These are phyloP conservation scores for Apamea epomidion DNA, from an alignment of 2,888 invertebrate species.

Conservation along the genomic window DNA sequence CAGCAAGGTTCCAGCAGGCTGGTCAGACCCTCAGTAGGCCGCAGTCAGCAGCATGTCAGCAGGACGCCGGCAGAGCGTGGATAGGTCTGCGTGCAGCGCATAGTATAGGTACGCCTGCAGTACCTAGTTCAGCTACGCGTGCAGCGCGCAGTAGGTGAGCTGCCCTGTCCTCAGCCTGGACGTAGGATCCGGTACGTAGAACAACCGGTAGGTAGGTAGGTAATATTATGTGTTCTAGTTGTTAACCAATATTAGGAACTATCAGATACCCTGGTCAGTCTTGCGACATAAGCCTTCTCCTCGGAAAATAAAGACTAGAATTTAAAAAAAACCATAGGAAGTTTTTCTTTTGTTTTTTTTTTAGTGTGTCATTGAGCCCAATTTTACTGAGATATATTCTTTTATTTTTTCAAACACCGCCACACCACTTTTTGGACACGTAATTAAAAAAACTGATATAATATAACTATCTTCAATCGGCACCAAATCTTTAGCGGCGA, in stretches of 20 bases:
- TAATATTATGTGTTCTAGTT: neutral
- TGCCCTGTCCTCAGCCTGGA: too few species aligned
- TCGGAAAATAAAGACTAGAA: neutral
- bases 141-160: too few species aligned
- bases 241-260: neutral
- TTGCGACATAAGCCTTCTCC: neutral
- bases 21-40: too few species aligned
- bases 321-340: neutral
- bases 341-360: too few species aligned
- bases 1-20: too few species aligned
- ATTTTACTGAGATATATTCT: neutral
- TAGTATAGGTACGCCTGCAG: too few species aligned
- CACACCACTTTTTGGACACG: neutral
- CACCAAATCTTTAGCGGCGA: neutral
- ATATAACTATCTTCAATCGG: neutral
- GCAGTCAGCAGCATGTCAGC: too few species aligned
- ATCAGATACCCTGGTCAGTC: neutral
- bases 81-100: too few species aligned
- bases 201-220: too few species aligned
- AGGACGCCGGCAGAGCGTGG: too few species aligned
- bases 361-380: neutral
- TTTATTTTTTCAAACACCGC: neutral
- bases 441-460: neutral
- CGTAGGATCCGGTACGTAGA: too few species aligned
- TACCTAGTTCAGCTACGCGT: too few species aligned